These are phyloP conservation scores for Parapristionchus giblindavisi DNA, from an alignment of 2,888 invertebrate species.

Conservation along the genomic window DNA sequence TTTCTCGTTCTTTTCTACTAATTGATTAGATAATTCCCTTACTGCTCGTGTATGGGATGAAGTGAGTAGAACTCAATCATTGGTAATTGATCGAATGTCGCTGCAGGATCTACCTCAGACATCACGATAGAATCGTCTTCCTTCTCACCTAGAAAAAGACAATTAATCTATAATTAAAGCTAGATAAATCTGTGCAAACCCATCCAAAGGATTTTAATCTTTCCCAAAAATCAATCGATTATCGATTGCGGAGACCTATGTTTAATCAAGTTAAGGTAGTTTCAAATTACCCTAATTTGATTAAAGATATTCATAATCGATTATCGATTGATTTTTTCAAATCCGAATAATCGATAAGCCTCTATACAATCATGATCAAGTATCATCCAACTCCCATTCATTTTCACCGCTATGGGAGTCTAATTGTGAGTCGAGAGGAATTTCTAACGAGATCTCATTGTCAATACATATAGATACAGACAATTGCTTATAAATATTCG, in stretches of 20 bases:
- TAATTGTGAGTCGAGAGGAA: constrained; percentile 44
- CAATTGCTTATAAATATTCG: too few relatives aligned
- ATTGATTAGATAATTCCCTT: constrained; percentile 29
- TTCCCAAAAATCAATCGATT: background rate
- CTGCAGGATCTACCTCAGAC: constrained; percentile 61
- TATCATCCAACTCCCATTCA: constrained; percentile 34
- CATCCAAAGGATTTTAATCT: too few relatives aligned
- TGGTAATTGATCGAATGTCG: constrained; percentile 63
- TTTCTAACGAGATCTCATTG: constrained; percentile 55
- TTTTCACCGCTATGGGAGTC: constrained; percentile 2
- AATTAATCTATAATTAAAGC: too few relatives aligned
- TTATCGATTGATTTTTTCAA: too few relatives aligned
- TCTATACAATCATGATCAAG: constrained; percentile 36
- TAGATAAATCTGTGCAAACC: too few relatives aligned
- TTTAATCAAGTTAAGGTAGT: background rate
- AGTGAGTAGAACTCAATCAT: constrained; percentile 60
- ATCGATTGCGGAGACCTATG: background rate
- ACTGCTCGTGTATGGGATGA: constrained; percentile 58
- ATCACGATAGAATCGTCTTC: constrained; percentile 47
- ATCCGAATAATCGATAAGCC: too few relatives aligned
- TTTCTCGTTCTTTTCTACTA: too few relatives aligned
- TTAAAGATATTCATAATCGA: too few relatives aligned
- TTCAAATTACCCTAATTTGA: too few relatives aligned
- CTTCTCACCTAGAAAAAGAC: constrained; percentile 31
- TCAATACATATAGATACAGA: too few relatives aligned